phyloP scores from a whole-genome alignment of 2,888 invertebrate genomes.

The Lumbricus terrestris region DNA sequence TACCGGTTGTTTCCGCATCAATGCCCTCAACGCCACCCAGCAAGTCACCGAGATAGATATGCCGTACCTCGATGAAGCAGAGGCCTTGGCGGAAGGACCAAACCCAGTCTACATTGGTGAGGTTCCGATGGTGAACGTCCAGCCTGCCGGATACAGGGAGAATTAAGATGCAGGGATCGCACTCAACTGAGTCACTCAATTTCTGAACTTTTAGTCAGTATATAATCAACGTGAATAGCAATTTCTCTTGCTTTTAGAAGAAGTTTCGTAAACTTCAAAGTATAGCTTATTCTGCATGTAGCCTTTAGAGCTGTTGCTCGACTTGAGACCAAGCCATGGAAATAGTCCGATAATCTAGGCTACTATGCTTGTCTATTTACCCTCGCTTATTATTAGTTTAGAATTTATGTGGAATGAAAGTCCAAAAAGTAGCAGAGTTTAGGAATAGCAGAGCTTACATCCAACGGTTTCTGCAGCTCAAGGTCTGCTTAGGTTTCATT shows the following conservation, averaged over 20 bases:
- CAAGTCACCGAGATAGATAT: neutral
- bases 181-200: too few relatives aligned
- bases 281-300: neutral
- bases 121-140: neutral
- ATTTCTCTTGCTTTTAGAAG: neutral
- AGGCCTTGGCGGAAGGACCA: neutral
- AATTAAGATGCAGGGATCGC: neutral
- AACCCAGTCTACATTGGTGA: neutral
- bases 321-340: neutral
- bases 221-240: neutral
- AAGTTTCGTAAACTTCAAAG: neutral
- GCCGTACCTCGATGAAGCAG: neutral
- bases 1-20: conserved; percentile 45
- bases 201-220: neutral
- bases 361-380: neutral
- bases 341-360: neutral
- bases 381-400: neutral
- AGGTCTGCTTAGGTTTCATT: neutral
- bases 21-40: neutral
- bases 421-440: neutral
- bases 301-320: neutral
- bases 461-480: neutral
- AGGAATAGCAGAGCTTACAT: neutral
- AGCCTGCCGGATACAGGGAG: neutral
- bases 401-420: neutral